A percentile compares a stretch with the other conserved stretches of the same genome.
phyloP scores from a whole-genome alignment of 2,797 vertebrate species.

The Chromobotia macracanthus region DNA sequence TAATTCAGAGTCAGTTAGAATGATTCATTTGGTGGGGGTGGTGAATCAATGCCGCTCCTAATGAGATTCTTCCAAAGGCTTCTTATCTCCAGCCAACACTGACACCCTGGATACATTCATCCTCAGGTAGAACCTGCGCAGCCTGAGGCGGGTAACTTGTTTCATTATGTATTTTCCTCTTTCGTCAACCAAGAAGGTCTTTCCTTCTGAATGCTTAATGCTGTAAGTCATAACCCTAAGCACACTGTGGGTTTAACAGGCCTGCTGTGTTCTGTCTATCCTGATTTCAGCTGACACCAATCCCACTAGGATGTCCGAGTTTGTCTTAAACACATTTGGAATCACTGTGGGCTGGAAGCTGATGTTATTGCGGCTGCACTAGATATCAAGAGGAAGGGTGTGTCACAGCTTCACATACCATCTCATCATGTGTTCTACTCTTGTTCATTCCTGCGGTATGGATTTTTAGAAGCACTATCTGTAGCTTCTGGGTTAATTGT shows the following conservation, averaged over 20 bases:
- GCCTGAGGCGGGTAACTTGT: conserved; percentile 26
- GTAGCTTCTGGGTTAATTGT: neutral
- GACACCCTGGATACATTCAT: conserved; percentile 70
- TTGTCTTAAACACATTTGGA: neutral
- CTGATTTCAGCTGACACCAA: neutral
- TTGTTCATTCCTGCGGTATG: neutral
- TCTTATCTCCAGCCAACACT: conserved; percentile 72
- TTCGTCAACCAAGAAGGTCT: conserved; percentile 23
- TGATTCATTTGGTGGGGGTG: conserved; percentile 74
- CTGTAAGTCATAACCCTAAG: conserved; percentile 57
- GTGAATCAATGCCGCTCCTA: conserved; percentile 69
- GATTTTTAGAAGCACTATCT: neutral
- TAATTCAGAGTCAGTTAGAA: conserved; percentile 77
- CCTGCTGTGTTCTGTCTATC: neutral
- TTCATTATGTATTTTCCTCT: conserved; percentile 44
- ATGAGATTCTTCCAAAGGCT: conserved; percentile 74
- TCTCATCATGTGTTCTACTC: neutral
- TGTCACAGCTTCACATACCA: neutral
- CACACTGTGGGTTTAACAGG: conserved; percentile 22
- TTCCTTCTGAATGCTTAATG: conserved; percentile 46
- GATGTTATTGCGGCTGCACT: neutral
- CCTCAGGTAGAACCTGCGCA: conserved; percentile 54
- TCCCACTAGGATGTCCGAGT: neutral
- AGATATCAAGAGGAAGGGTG: neutral
- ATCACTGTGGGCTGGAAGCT: neutral